Percentiles rank a stretch among this genome's conserved stretches.
These are phyloP conservation scores for Formica selysi DNA, from an alignment of 1,140 invertebrate genomes.

Conservation along the genomic window DNA sequence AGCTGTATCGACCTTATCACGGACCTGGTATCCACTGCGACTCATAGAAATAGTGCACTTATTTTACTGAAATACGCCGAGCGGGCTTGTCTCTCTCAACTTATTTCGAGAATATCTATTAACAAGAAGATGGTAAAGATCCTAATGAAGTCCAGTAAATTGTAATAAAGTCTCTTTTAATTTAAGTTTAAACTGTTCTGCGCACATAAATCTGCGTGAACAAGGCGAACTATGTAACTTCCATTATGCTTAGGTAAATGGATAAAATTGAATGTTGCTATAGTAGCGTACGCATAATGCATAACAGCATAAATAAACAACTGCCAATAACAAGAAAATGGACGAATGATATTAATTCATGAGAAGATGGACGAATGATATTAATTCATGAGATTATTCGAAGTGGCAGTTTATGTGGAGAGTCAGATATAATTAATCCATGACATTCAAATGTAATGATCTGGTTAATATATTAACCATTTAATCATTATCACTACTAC, in stretches of 20 bases:
- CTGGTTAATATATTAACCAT: slow-evolving; percentile 9
- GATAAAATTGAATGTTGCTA: neutral
- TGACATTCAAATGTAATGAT: slow-evolving; percentile 29
- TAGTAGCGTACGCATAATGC: neutral
- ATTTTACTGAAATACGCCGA: slow-evolving; percentile 36
- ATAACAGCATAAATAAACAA: slow-evolving; percentile 37
- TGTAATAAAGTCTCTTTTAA: neutral
- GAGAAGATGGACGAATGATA: neutral
- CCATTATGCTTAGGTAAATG: neutral
- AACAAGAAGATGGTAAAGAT: slow-evolving; percentile 19
- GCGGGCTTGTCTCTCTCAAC: neutral
- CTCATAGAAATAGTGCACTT: slow-evolving; percentile 57
- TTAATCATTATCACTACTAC: neutral
- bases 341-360: neutral
- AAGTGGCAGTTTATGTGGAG: slow-evolving; percentile 4
- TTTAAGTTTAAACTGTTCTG: neutral
- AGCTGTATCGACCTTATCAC: slow-evolving; percentile 73
- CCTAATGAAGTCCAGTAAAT: neutral
- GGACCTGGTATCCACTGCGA: slow-evolving; percentile 44
- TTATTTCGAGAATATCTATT: neutral
- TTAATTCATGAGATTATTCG: slow-evolving; percentile 49
- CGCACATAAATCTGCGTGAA: neutral
- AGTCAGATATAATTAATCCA: slow-evolving; percentile 35
- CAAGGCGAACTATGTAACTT: too few species aligned
- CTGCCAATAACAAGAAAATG: slow-evolving; percentile 7